phyloP scores from a whole-genome alignment of 2,113 vertebrate species.

The Austrofundulus limnaeus region DNA sequence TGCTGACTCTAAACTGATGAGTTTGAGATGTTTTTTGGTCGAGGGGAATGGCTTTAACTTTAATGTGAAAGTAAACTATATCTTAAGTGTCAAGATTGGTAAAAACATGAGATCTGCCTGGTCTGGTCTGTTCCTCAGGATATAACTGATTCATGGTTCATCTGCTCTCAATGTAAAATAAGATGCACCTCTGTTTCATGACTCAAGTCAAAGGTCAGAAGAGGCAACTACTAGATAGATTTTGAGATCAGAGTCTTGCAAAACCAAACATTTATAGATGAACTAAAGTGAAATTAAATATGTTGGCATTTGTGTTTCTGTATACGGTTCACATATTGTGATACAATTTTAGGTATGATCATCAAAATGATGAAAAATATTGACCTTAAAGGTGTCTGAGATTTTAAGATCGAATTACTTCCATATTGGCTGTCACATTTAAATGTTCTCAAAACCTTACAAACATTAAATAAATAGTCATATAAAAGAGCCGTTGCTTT shows the following conservation, averaged over 20 bases:
- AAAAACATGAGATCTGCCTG: conserved; percentile 15
- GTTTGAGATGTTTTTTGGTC: conserved; percentile 2
- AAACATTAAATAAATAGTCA: too few relatives aligned
- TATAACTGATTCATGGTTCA: conserved; percentile 28
- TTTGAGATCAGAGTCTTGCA: background rate
- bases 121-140: conserved; percentile 15
- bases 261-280: background rate
- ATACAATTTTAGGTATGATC: background rate
- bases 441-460: too few relatives aligned
- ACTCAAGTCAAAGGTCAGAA: conserved; percentile 14
- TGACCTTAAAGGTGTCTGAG: too few relatives aligned
- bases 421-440: background rate
- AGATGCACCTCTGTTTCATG: conserved; percentile 17
- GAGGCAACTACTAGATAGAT: background rate
- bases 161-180: conserved; percentile 19
- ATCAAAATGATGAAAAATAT: background rate
- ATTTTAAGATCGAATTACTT: background rate
- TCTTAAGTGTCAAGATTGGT: background rate
- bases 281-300: too few relatives aligned
- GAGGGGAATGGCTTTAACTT: conserved; percentile 7
- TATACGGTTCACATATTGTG: too few relatives aligned
- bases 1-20: conserved; percentile 10
- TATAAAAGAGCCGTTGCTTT: too few relatives aligned
- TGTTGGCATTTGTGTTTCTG: too few relatives aligned
- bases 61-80: conserved; percentile 3